Evolutionary conservation across 2,888 invertebrate species (phyloP).

Genomic region (Ischnus inquisitorius): DNA sequence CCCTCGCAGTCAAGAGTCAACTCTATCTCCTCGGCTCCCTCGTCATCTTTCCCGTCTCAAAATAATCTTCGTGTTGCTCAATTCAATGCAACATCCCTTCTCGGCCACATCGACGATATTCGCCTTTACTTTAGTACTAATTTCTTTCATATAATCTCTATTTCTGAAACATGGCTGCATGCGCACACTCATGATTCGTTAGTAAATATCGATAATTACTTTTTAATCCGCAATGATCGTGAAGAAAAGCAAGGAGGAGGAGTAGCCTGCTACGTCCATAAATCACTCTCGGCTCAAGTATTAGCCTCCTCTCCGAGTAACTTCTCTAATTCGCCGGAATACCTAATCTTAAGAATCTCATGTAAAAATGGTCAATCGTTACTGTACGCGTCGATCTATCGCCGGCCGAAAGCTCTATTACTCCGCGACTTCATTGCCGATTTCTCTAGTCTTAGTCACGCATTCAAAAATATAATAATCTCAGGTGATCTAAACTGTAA

Average conservation of each 20-base stretch:
- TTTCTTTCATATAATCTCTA: constrained; percentile 26
- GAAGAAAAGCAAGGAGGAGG: constrained; percentile 29
- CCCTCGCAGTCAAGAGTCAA: background rate
- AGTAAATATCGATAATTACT: constrained; percentile 1
- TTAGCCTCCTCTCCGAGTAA: background rate
- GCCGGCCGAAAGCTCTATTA: background rate
- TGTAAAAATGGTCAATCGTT: background rate
- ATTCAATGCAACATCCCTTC: constrained; percentile 40
- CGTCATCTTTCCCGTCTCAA: no score
- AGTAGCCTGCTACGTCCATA: constrained; percentile 42
- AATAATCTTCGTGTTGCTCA: background rate
- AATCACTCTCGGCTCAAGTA: constrained; percentile 1
- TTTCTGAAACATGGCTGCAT: constrained; percentile 49
- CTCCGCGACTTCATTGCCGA: background rate
- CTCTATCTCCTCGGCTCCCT: no score
- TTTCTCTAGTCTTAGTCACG: background rate
- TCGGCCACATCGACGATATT: constrained; percentile 20
- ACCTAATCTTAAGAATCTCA: background rate
- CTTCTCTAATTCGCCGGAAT: constrained; percentile 35
- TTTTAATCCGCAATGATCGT: constrained; percentile 43
- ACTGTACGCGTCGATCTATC: background rate
- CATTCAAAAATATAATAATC: constrained; percentile 5
- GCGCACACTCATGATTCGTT: constrained; percentile 1
- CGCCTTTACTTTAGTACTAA: background rate
- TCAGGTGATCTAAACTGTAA: constrained; percentile 22